Evolutionary conservation across 2,888 invertebrate genomes (phyloP).

Genomic region (Cinara cedri): DNA sequence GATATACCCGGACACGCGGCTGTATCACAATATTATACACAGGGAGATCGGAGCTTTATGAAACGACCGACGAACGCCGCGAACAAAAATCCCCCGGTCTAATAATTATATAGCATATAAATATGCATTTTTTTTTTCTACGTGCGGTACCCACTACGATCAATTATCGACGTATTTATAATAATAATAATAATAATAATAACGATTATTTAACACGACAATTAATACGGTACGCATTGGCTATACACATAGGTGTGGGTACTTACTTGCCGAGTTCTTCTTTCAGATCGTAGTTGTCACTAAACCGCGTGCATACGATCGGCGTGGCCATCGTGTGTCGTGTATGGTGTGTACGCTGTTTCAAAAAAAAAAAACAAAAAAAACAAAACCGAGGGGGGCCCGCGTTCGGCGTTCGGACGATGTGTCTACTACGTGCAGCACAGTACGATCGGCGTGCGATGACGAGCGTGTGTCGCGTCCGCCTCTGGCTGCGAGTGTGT

Average conservation of each 20-base stretch:
- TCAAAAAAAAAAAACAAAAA: slow-evolving; percentile 1
- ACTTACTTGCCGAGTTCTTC: slow-evolving; percentile 99
- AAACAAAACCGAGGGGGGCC: slow-evolving; percentile 39
- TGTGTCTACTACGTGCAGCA: slow-evolving; percentile 27
- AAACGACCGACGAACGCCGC: too few relatives aligned
- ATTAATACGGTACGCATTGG: too few relatives aligned
- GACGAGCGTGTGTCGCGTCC: slow-evolving; percentile 19
- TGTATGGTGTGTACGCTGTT: not conserved
- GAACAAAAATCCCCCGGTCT: too few relatives aligned
- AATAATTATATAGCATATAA: too few relatives aligned
- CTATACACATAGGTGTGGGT: too few relatives aligned
- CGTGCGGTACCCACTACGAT: too few relatives aligned
- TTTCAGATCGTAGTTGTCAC: slow-evolving; percentile 99
- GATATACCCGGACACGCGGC: not conserved
- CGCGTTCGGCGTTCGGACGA: slow-evolving; percentile 39
- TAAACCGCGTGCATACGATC: slow-evolving; percentile 94
- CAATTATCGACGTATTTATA: too few relatives aligned
- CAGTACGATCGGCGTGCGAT: slow-evolving; percentile 42
- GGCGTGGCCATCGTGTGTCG: slow-evolving; percentile 77
- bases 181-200: too few relatives aligned
- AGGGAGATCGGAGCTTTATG: not conserved
- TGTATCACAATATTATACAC: not conserved
- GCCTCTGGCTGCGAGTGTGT: not conserved
- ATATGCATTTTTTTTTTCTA: too few relatives aligned
- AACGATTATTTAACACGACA: too few relatives aligned